A percentile compares a stretch with the other conserved stretches of the same genome.
These are phyloP conservation scores for Scaptomyza caliginosa DNA, from an alignment of 2,888 invertebrate species.

Conservation along the genomic window DNA sequence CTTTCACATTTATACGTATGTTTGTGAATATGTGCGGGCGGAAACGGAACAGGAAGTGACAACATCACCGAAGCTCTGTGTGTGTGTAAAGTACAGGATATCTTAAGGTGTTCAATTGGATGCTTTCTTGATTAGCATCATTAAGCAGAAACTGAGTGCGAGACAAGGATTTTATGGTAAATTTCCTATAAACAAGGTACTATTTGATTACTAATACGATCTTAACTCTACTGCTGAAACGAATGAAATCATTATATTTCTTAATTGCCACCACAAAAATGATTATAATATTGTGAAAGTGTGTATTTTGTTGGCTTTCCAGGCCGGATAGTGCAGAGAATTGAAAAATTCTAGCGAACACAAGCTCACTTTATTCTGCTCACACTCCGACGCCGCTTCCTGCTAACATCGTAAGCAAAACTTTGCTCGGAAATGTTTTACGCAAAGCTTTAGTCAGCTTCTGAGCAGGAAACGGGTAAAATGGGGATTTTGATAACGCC, in stretches of 20 bases:
- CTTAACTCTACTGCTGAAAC: neutral
- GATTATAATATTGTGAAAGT: too few relatives aligned
- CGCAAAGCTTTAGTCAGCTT: slow-evolving; percentile 24
- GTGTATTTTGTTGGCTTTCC: too few relatives aligned
- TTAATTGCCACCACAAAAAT: too few relatives aligned
- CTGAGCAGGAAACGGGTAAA: neutral
- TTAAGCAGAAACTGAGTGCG: too few relatives aligned
- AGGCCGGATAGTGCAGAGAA: slow-evolving; percentile 21
- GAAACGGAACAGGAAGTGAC: slow-evolving; percentile 69
- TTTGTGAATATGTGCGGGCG: slow-evolving; percentile 37
- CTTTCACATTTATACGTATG: slow-evolving; percentile 34
- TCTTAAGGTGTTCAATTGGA: neutral
- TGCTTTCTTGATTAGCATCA: neutral
- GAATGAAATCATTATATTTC: neutral
- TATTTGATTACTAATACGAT: too few relatives aligned
- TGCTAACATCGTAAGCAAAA: slow-evolving; percentile 13
- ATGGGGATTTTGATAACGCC: slow-evolving; percentile 15
- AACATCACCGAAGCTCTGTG: slow-evolving; percentile 29
- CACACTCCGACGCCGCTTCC: neutral
- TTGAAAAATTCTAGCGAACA: slow-evolving; percentile 40
- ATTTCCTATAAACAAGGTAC: too few relatives aligned
- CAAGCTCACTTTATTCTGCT: neutral
- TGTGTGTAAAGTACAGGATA: neutral
- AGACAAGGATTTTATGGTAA: too few relatives aligned
- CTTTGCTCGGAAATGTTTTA: slow-evolving; percentile 35